Percentiles rank a stretch among this genome's conserved stretches.
Conservation (phyloP, 2,113 vertebrate species). For the Lepus americanus region DNA sequence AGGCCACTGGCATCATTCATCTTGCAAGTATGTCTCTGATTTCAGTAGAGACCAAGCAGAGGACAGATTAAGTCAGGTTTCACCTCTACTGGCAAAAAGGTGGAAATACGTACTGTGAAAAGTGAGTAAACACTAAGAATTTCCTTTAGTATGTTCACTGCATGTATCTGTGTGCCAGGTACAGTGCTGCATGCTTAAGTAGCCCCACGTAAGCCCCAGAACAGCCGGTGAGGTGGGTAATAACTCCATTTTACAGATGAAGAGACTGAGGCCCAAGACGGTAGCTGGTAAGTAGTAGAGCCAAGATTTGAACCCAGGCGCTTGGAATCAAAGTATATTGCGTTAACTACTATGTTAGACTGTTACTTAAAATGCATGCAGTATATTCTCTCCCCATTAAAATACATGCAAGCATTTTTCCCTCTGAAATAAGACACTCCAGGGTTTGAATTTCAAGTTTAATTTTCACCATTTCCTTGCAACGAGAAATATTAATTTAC, state of each 20-base stretch:
- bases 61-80: background rate
- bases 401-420: background rate
- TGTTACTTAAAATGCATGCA: background rate
- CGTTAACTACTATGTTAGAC: background rate
- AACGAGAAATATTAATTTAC: constrained; percentile 7
- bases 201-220: background rate
- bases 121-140: background rate
- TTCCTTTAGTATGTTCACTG: background rate
- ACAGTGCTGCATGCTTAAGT: background rate
- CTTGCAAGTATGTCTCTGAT: background rate
- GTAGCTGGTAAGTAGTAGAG: background rate
- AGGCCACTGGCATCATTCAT: background rate
- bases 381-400: background rate
- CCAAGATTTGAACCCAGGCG: background rate
- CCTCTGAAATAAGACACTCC: background rate
- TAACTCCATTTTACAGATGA: constrained; percentile 35
- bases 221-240: background rate
- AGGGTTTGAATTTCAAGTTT: constrained; percentile 45
- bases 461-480: constrained; percentile 23
- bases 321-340: background rate
- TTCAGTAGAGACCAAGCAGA: background rate
- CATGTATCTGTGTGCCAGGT: background rate
- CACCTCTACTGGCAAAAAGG: background rate
- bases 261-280: constrained; percentile 6
- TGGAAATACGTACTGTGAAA: background rate